Evolutionary conservation across 2,113 vertebrate genomes (phyloP).

Genomic region (Ginglymostoma cirratum): DNA sequence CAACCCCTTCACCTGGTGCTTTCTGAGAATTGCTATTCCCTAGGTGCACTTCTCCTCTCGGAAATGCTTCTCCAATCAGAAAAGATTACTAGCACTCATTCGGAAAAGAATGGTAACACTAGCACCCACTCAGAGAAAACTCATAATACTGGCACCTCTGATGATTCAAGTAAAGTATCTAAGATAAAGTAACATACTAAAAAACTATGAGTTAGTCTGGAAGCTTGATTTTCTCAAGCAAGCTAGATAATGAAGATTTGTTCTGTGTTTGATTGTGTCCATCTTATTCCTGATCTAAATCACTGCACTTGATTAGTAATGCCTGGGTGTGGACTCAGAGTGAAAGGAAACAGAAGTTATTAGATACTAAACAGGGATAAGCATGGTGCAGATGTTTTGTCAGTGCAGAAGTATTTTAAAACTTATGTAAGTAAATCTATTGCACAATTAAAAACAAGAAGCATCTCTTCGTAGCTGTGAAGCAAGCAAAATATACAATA

Average conservation of each 20-base stretch:
- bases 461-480: too few species aligned
- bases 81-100: not conserved
- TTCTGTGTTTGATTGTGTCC: too few species aligned
- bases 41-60: not conserved
- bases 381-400: too few species aligned
- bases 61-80: not conserved
- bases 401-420: too few species aligned
- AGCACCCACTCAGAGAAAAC: not conserved
- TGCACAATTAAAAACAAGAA: too few species aligned
- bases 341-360: too few species aligned
- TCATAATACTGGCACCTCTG: not conserved
- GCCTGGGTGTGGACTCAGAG: too few species aligned
- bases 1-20: not conserved
- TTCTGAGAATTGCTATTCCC: not conserved
- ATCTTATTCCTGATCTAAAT: too few species aligned
- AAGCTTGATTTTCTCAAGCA: not conserved
- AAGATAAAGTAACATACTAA: not conserved
- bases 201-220: not conserved
- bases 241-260: not conserved
- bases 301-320: too few species aligned
- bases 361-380: too few species aligned
- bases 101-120: not conserved
- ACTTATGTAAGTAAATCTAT: too few species aligned
- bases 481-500: too few species aligned
- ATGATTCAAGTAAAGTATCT: not conserved